Percentiles rank a stretch among this genome's conserved stretches.
Conservation (phyloP, 1,140 invertebrate genomes). For the Muscidifurax raptorellus region DNA sequence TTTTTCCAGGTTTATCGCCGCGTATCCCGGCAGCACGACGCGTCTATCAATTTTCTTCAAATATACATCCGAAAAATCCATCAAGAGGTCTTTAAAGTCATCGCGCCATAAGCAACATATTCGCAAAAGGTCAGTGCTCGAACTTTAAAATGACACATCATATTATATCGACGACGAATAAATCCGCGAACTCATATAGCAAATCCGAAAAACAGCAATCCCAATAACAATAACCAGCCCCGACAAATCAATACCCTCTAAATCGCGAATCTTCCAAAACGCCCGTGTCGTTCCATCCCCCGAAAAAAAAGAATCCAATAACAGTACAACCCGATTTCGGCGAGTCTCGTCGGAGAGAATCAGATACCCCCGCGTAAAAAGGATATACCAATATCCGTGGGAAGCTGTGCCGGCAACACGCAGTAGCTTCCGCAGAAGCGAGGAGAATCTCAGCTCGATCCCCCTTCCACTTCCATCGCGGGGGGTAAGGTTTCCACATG, state of each 20-base stretch:
- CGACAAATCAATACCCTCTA: not conserved
- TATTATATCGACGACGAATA: too few relatives aligned
- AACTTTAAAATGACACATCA: not conserved
- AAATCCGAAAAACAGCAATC: not conserved
- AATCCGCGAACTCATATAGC: too few relatives aligned
- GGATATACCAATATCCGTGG: slow-evolving; percentile 46
- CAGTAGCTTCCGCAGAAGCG: not conserved
- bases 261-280: not conserved
- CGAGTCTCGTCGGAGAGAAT: not conserved
- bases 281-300: not conserved
- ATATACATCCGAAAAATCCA: too few relatives aligned
- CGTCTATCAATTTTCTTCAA: too few relatives aligned
- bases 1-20: too few relatives aligned
- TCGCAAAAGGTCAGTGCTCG: not conserved
- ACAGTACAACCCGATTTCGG: not conserved
- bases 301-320: not conserved
- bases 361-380: not conserved
- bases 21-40: too few relatives aligned
- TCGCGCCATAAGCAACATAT: not conserved
- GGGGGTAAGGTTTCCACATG: slow-evolving; percentile 61
- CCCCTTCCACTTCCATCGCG: not conserved
- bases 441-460: not conserved
- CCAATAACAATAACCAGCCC: not conserved
- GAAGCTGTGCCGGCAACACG: slow-evolving; percentile 4
- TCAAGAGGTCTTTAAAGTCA: too few relatives aligned